phyloP scores from a whole-genome alignment of 1,140 invertebrate genomes.

The Drosophila grimshawi region DNA sequence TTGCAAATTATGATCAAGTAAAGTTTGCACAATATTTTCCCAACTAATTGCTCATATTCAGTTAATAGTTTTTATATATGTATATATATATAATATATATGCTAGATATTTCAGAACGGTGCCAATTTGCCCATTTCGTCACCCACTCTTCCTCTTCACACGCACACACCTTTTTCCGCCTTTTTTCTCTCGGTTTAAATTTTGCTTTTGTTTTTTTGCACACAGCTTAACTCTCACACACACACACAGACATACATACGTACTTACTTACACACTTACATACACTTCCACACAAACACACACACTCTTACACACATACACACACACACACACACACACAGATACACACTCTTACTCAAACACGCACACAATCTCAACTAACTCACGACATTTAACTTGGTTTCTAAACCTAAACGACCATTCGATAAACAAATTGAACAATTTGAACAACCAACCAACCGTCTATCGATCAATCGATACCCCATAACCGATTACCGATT shows the following conservation, averaged over 20 bases:
- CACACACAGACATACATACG: background rate
- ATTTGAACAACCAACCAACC: constrained; percentile 16
- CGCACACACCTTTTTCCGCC: background rate
- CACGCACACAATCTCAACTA: constrained; percentile 12
- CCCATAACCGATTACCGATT: constrained; percentile 10
- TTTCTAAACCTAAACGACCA: constrained; percentile 59
- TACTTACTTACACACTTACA: background rate
- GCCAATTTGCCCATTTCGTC: no score
- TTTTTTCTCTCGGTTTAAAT: background rate
- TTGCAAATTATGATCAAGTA: no score
- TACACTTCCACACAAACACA: background rate
- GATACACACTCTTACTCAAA: constrained; percentile 10
- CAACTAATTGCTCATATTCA: no score
- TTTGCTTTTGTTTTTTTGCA: background rate
- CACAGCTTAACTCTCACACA: constrained; percentile 9
- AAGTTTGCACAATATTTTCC: no score
- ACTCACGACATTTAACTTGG: constrained; percentile 50
- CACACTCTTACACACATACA: constrained; percentile 1
- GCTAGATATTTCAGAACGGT: no score
- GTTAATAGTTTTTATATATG: no score
- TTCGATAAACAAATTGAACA: constrained; percentile 48
- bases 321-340: constrained; percentile 14
- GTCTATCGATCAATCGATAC: constrained; percentile 16
- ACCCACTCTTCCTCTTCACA: background rate
- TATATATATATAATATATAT: no score